Base-by-base conservation (phyloP, 2,888 invertebrate genomes). In the Parapristionchus giblindavisi region DNA sequence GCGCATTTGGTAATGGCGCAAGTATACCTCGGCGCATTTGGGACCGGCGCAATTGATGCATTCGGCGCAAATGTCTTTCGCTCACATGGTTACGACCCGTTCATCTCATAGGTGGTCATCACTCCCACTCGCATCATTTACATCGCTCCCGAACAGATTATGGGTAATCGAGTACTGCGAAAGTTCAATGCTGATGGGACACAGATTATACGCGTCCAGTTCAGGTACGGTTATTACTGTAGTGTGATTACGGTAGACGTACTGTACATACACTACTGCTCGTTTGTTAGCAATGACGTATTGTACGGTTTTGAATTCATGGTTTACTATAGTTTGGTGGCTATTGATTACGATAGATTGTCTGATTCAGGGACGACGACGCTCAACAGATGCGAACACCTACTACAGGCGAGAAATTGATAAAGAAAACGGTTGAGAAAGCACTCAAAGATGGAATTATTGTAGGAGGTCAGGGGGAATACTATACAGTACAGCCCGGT, bases 101-200 rank as follows among this genome's bases (percentile, higher is more conserved):
- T n/a, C n/a, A n/a, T n/a, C n/a, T 70, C 29, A 1, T 51, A 80
- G 78, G 56, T 78, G 5, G 63, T 80, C 14, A 79, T 86, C 52
- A 88, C 88, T 0, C 88, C 88, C 8, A 82, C 86, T 14, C 79
- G 88, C 3, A 75, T 79, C n/a, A 72, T 88, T 27, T 84, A 83
- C 75, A 79, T 83, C 36, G 81, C 85, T 1, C 87, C 87, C n/a
- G 88, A 88, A 71, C 77, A 84, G 70, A 77, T 88, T 68, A 87
- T 88, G 88, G 83, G 84, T 14, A 87, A 88, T 78, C 85, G 88
- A 56, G 86, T 87, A 8, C 74, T 88, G 17, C 75, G 88, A 24
- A 68, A 81, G 43, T 84, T 82, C 61, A 81, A 83, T 60, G 76
- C 66, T 14, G 80, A 85, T 34, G 80, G 79, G 17, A 81, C 79